Percentiles rank a stretch among this genome's conserved stretches.
These are phyloP conservation scores for Planiliza haematocheilus DNA, from an alignment of 2,113 vertebrate genomes.

Conservation along the genomic window DNA sequence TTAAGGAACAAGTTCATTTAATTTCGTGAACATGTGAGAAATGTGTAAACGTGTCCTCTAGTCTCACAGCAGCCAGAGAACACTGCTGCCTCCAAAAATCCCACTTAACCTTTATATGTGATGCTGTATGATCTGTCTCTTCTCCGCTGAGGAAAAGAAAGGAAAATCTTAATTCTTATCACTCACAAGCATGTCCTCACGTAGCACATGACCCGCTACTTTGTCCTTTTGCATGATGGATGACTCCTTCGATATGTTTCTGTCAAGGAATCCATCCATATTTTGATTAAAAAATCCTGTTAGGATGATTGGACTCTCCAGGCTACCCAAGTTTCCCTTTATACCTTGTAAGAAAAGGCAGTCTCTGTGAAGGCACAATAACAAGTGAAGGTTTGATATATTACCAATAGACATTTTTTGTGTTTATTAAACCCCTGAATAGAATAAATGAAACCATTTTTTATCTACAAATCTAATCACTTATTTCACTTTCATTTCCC, in stretches of 20 bases:
- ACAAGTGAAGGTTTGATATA: not conserved
- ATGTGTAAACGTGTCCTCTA: not conserved
- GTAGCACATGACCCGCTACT: not conserved
- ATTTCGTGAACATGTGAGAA: not conserved
- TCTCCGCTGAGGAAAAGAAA: not conserved
- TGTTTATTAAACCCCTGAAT: constrained; percentile 8
- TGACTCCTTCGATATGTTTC: not conserved
- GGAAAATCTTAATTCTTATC: not conserved
- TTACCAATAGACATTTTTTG: constrained; percentile 12
- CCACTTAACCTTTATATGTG: no score
- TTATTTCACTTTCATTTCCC: not conserved
- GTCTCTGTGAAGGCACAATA: not conserved
- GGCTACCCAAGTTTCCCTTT: not conserved
- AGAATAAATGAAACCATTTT: not conserved
- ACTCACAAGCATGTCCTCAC: not conserved
- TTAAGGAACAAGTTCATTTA: no score
- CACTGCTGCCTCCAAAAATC: no score
- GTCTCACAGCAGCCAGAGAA: no score
- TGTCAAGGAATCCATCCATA: constrained; percentile 15
- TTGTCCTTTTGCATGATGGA: not conserved
- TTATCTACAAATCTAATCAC: not conserved
- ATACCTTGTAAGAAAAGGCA: not conserved
- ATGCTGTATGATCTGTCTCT: no score
- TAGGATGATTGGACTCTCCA: constrained; percentile 6
- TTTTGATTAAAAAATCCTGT: constrained; percentile 26